phyloP scores from a whole-genome alignment of 2,888 invertebrate genomes.

The Tubulanus polymorphus region DNA sequence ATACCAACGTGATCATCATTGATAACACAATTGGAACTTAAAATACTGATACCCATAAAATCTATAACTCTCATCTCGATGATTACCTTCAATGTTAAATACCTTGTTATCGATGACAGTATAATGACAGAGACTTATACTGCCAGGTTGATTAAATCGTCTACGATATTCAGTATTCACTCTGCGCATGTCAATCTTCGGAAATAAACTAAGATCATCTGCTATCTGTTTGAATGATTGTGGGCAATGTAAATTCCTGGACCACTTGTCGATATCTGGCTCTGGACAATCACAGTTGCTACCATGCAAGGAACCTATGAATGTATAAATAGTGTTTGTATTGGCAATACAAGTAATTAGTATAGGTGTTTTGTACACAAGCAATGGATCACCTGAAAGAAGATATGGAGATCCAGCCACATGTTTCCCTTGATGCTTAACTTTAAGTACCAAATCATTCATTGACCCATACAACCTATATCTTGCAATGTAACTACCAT shows the following conservation, averaged over 20 bases:
- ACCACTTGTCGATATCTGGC: conserved; percentile 63
- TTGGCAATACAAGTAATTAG: not conserved
- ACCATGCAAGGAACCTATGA: conserved; percentile 67
- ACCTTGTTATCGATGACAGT: conserved; percentile 74
- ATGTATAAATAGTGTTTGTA: not conserved
- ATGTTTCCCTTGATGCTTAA: conserved; percentile 64
- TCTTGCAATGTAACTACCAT: conserved; percentile 36
- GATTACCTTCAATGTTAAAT: no score
- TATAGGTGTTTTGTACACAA: not conserved
- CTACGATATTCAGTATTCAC: conserved; percentile 64
- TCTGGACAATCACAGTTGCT: conserved; percentile 83
- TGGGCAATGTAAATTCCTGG: conserved; percentile 62
- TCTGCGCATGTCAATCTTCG: conserved; percentile 66
- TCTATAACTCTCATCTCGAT: no score
- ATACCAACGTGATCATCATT: no score
- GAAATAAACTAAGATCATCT: conserved; percentile 68
- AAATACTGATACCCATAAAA: no score
- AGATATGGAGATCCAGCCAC: conserved; percentile 65
- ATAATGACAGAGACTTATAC: conserved; percentile 86
- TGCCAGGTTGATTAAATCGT: conserved; percentile 72
- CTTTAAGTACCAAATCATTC: conserved; percentile 64
- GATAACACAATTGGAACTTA: no score
- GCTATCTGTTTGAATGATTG: conserved; percentile 65
- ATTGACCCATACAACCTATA: conserved; percentile 58
- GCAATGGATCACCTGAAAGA: conserved; percentile 59